Percentiles rank a stretch among this genome's conserved stretches.
phyloP scores from a whole-genome alignment of 2,113 vertebrate genomes.

The Embiotoca jacksoni region DNA sequence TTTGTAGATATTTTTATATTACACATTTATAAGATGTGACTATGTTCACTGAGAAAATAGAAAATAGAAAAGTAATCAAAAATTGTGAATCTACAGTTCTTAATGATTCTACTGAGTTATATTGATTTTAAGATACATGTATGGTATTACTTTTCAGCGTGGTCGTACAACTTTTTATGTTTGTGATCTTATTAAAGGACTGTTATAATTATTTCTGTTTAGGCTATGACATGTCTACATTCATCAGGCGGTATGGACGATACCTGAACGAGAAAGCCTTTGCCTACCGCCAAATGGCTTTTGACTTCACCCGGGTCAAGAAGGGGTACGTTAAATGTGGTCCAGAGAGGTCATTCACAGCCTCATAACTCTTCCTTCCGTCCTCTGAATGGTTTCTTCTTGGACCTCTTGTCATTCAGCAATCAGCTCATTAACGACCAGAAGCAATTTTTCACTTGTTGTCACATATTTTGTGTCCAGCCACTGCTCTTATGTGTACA shows the following conservation, averaged over 20 bases:
- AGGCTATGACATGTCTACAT: conserved; percentile 98
- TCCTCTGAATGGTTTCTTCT: neutral
- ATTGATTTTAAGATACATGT: too few relatives aligned
- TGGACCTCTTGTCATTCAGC: neutral
- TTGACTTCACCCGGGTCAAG: conserved; percentile 99
- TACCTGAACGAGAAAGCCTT: conserved; percentile 99
- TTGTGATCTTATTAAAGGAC: too few relatives aligned
- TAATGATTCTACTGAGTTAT: too few relatives aligned
- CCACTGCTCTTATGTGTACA: neutral
- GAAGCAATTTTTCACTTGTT: neutral
- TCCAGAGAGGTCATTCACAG: neutral
- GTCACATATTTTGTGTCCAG: neutral
- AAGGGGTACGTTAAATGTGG: conserved; percentile 89
- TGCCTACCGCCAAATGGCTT: conserved; percentile 99
- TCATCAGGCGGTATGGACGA: conserved; percentile 96
- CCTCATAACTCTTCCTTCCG: too few relatives aligned
- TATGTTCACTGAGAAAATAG: too few relatives aligned
- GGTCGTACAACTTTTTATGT: too few relatives aligned
- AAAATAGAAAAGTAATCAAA: too few relatives aligned
- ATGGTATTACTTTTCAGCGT: too few relatives aligned
- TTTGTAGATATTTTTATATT: too few relatives aligned
- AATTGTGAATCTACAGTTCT: too few relatives aligned
- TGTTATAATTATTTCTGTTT: neutral
- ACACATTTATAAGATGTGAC: too few relatives aligned
- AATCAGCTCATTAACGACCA: too few relatives aligned